Evolutionary conservation across 2,113 vertebrate species (phyloP).

Genomic region (Mugil cephalus): DNA sequence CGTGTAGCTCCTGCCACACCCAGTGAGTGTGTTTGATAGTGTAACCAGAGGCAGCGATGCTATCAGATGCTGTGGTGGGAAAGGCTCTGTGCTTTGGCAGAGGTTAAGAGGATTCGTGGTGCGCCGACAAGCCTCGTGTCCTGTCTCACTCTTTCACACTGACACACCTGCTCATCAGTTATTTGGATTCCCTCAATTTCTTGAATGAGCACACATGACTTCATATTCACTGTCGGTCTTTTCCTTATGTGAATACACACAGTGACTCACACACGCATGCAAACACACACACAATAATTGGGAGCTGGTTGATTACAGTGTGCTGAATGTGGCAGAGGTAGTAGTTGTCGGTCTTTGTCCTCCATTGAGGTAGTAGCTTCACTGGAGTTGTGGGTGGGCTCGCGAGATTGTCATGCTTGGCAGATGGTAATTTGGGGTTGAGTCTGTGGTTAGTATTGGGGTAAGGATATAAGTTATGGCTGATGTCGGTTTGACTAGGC

Average conservation of each 20-base stretch:
- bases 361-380: constrained; percentile 66
- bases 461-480: constrained; percentile 73
- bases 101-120: constrained; percentile 30
- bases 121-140: constrained; percentile 20
- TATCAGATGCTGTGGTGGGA: constrained; percentile 44
- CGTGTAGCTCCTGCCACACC: constrained; percentile 12
- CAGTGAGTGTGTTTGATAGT: constrained; percentile 19
- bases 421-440: constrained; percentile 80
- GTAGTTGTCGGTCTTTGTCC: constrained; percentile 74
- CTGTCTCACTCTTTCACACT: constrained; percentile 31
- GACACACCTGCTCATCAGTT: constrained; percentile 54
- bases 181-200: constrained; percentile 34
- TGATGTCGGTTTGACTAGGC: constrained; percentile 60
- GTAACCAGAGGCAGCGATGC: constrained; percentile 59
- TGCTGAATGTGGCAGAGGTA: constrained; percentile 63
- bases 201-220: constrained; percentile 26
- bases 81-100: constrained; percentile 55
- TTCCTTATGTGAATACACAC: constrained; percentile 22
- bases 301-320: constrained; percentile 76
- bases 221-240: constrained; percentile 1
- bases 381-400: constrained; percentile 80
- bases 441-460: constrained; percentile 76
- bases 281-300: constrained; percentile 51
- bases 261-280: constrained; percentile 20
- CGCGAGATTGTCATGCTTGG: constrained; percentile 69